phyloP scores from a whole-genome alignment of 2,888 invertebrate species.

The Thera britannica region DNA sequence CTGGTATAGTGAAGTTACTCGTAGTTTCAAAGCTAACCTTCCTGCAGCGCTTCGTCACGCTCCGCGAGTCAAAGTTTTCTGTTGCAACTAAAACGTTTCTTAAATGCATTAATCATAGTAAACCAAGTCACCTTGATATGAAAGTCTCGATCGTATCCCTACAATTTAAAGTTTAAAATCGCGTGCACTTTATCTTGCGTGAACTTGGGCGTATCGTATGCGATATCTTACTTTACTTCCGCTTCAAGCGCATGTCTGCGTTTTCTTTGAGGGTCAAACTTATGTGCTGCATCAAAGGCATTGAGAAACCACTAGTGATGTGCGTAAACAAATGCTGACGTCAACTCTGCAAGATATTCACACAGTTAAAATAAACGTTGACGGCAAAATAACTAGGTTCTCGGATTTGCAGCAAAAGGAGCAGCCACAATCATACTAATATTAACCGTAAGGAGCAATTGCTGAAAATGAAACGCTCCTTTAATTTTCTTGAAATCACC shows the following conservation, averaged over 20 bases:
- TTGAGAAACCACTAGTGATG: conserved; percentile 17
- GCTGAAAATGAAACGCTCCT: conserved; percentile 76
- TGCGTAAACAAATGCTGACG: conserved; percentile 30
- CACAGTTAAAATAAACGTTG: conserved; percentile 70
- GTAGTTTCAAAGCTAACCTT: conserved; percentile 50
- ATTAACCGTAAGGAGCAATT: conserved; percentile 72
- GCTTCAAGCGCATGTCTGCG: conserved; percentile 55
- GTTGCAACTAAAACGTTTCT: conserved; percentile 72
- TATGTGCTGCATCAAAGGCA: conserved; percentile 29
- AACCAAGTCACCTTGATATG: conserved; percentile 51
- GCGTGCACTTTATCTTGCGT: conserved; percentile 53
- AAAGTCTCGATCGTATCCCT: conserved; percentile 61
- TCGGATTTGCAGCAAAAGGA: conserved; percentile 57
- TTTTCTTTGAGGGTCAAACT: conserved; percentile 58
- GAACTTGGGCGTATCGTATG: conserved; percentile 59
- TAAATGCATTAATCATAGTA: conserved; percentile 74
- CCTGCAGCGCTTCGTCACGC: conserved; percentile 63
- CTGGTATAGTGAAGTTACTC: conserved; percentile 37
- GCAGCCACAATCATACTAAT: conserved; percentile 76
- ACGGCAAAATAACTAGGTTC: conserved; percentile 64
- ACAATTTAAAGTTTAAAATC: conserved; percentile 60
- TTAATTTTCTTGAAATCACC: conserved; percentile 79
- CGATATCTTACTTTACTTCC: conserved; percentile 56
- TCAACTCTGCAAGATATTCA: conserved; percentile 57
- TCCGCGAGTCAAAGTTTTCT: conserved; percentile 69